A percentile compares a stretch with the other conserved stretches of the same genome.
Conservation (phyloP, 2,797 vertebrate genomes). For the Benthosema pterotum region DNA sequence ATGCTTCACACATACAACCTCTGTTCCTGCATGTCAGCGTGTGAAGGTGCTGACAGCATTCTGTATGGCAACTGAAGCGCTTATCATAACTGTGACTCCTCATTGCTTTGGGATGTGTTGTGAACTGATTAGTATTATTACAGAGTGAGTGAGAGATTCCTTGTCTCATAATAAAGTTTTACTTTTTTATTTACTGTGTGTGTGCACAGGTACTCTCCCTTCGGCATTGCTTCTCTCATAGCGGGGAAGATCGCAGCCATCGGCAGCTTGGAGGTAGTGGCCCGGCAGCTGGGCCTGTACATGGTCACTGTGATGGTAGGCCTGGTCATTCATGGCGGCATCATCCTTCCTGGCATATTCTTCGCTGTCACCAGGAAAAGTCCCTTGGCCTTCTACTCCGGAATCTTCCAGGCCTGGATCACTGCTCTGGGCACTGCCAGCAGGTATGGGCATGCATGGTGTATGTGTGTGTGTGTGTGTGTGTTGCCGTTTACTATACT, state of each 20-base stretch:
- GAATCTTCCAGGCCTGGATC: slow-evolving; percentile 90
- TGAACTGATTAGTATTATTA: too few species aligned
- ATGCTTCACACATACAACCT: too few species aligned
- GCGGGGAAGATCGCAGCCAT: slow-evolving; percentile 86
- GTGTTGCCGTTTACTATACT: too few species aligned
- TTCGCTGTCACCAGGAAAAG: slow-evolving; percentile 83
- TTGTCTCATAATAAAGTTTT: too few species aligned
- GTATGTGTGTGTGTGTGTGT: slow-evolving; percentile 21
- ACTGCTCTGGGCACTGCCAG: slow-evolving; percentile 87
- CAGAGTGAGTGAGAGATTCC: too few species aligned
- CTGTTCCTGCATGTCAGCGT: too few species aligned
- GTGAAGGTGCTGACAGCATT: too few species aligned
- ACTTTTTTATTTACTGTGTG: neutral
- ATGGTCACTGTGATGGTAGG: slow-evolving; percentile 88
- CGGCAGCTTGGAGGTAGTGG: slow-evolving; percentile 83
- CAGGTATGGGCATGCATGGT: slow-evolving; percentile 72
- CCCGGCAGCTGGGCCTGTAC: slow-evolving; percentile 87
- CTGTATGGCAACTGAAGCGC: too few species aligned
- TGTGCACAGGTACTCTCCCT: slow-evolving; percentile 83
- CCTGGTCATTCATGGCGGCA: slow-evolving; percentile 83
- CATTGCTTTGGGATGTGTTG: too few species aligned
- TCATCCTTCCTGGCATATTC: slow-evolving; percentile 85
- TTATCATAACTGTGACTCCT: too few species aligned
- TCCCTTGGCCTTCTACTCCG: slow-evolving; percentile 82
- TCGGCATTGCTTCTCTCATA: slow-evolving; percentile 87